Percentiles rank a stretch among this genome's conserved stretches.
Evolutionary conservation across 1,140 invertebrate species (phyloP).

Genomic region (Schlechtendalia chinensis): DNA sequence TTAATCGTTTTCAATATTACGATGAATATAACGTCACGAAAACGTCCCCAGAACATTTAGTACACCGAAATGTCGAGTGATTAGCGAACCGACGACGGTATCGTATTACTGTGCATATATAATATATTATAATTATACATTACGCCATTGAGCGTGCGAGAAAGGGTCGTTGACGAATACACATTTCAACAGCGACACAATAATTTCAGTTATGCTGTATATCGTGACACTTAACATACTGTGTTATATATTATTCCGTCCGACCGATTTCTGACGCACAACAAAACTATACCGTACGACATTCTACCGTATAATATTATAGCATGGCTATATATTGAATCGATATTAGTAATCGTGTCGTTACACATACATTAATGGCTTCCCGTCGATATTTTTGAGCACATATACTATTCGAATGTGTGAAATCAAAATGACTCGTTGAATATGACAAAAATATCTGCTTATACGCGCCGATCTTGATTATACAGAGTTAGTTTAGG

Average conservation of each 20-base stretch:
- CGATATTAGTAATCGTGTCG: too few relatives aligned
- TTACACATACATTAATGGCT: too few relatives aligned
- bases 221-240: neutral
- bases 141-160: neutral
- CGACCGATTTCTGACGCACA: neutral
- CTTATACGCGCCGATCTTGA: too few relatives aligned
- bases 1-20: neutral
- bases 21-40: neutral
- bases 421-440: too few relatives aligned
- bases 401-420: too few relatives aligned
- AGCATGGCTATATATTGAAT: neutral
- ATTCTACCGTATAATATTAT: neutral
- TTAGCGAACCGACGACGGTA: neutral
- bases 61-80: neutral
- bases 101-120: neutral
- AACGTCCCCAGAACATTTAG: neutral
- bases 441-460: too few relatives aligned
- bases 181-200: neutral
- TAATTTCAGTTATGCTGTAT: conserved; percentile 18
- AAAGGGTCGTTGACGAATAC: neutral
- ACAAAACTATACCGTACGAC: neutral
- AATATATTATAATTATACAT: too few relatives aligned
- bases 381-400: too few relatives aligned
- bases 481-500: too few relatives aligned
- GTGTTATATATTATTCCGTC: neutral